These are phyloP conservation scores for Phenganax subtilis DNA, from an alignment of 92 coral and sea anemone species.

Conservation along the genomic window DNA sequence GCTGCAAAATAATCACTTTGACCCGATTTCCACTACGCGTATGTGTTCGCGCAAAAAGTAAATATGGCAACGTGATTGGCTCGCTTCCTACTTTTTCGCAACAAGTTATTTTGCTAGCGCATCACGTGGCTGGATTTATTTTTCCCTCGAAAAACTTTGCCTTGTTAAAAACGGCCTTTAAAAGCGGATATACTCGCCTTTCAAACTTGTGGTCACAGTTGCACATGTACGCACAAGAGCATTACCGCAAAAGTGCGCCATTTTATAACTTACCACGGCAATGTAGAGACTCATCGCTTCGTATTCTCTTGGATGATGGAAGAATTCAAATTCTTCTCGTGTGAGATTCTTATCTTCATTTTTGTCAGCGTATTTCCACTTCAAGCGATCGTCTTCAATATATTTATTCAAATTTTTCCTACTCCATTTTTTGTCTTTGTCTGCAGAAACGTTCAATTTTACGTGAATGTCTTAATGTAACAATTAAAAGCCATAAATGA, in stretches of 20 bases:
- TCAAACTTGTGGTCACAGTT: background rate
- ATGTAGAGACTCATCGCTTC: conserved; percentile 76
- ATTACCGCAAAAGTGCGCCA: background rate
- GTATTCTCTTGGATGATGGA: conserved; percentile 85
- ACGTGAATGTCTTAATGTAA: no score
- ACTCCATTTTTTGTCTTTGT: conserved; percentile 79
- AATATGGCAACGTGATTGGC: no score
- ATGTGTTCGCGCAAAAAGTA: no score
- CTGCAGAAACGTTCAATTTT: conserved; percentile 36
- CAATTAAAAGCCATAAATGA: background rate
- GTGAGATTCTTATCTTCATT: conserved; percentile 70
- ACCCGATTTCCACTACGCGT: no score
- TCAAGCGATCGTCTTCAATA: conserved; percentile 67
- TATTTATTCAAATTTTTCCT: conserved; percentile 63
- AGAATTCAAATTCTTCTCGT: conserved; percentile 81
- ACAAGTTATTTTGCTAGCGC: no score
- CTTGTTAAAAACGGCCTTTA: no score
- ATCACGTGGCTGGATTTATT: no score
- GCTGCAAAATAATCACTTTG: no score
- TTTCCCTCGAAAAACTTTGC: no score
- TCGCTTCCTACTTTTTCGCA: no score
- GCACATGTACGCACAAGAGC: background rate
- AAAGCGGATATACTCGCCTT: background rate
- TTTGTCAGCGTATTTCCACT: conserved; percentile 90
- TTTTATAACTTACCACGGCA: conserved; percentile 63